Percentiles rank a stretch among this genome's conserved stretches.
phyloP scores from a whole-genome alignment of 2,113 vertebrate species.

The Pteronura brasiliensis region DNA sequence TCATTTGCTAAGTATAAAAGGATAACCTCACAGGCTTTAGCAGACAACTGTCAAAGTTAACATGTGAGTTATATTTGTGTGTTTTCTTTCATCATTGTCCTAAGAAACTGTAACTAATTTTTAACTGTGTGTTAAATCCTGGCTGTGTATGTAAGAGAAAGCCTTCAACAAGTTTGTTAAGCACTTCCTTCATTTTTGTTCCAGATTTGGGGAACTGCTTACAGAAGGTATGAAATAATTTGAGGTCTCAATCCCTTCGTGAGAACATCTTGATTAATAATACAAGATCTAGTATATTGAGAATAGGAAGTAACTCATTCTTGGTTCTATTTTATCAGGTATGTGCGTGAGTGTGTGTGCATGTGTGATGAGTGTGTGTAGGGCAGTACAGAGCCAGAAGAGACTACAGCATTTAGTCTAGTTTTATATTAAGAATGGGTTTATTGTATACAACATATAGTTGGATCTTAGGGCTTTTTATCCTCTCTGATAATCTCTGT shows the following conservation, averaged over 20 bases:
- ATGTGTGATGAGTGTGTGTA: neutral
- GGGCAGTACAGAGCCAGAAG: neutral
- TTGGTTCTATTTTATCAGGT: neutral
- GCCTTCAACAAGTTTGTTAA: neutral
- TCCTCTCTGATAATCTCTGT: neutral
- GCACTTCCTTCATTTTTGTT: slow-evolving; percentile 35
- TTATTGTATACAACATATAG: neutral
- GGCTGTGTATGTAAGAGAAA: neutral
- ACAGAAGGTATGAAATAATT: neutral
- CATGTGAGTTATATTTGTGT: slow-evolving; percentile 80
- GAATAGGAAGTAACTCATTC: slow-evolving; percentile 14
- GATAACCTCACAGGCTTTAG: slow-evolving; percentile 67
- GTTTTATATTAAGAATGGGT: slow-evolving; percentile 3
- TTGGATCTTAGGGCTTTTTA: neutral
- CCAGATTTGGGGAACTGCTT: neutral
- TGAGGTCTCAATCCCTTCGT: neutral
- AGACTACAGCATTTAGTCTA: neutral
- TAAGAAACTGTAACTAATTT: slow-evolving; percentile 82
- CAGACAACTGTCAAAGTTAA: slow-evolving; percentile 79
- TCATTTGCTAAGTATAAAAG: slow-evolving; percentile 75
- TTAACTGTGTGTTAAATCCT: slow-evolving; percentile 70
- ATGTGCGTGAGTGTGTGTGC: neutral
- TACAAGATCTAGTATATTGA: neutral
- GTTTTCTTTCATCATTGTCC: slow-evolving; percentile 71
- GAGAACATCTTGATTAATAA: neutral